These are phyloP conservation scores for Argentina silus DNA, from an alignment of 2,797 vertebrate genomes.

Conservation along the genomic window DNA sequence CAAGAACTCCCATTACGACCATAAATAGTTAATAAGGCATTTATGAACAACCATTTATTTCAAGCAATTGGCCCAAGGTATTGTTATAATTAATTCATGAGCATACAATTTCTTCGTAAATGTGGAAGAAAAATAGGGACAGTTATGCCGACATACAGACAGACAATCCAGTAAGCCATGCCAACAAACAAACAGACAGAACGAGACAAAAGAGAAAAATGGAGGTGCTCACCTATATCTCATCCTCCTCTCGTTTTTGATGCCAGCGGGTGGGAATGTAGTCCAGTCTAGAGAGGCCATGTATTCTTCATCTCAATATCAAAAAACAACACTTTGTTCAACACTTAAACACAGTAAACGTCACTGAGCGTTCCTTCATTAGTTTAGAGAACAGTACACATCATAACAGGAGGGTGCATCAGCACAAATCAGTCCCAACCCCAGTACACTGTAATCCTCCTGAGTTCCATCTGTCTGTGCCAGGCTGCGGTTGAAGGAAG, in stretches of 20 bases:
- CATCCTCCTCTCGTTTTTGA: neutral
- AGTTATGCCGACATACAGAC: neutral
- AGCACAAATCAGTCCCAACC: conserved; percentile 18
- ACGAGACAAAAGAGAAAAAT: neutral
- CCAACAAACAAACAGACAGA: neutral
- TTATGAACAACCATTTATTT: conserved; percentile 54
- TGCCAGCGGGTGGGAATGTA: neutral
- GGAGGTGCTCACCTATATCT: neutral
- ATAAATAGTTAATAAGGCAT: conserved; percentile 67
- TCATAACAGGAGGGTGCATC: neutral
- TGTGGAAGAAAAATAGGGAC: conserved; percentile 10
- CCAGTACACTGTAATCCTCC: neutral
- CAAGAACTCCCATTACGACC: conserved; percentile 47
- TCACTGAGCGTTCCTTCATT: neutral
- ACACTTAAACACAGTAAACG: too few species aligned
- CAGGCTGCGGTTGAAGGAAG: neutral
- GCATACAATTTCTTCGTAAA: conserved; percentile 35
- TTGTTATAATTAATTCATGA: conserved; percentile 63
- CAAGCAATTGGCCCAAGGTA: conserved; percentile 47
- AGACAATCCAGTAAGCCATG: neutral
- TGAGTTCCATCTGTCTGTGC: neutral
- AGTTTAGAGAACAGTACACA: conserved; percentile 11
- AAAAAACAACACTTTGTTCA: too few species aligned
- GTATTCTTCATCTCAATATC: neutral
- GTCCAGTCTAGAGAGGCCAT: neutral